phyloP scores from a whole-genome alignment of 2,113 vertebrate genomes.

The Rousettus leschenaultii region DNA sequence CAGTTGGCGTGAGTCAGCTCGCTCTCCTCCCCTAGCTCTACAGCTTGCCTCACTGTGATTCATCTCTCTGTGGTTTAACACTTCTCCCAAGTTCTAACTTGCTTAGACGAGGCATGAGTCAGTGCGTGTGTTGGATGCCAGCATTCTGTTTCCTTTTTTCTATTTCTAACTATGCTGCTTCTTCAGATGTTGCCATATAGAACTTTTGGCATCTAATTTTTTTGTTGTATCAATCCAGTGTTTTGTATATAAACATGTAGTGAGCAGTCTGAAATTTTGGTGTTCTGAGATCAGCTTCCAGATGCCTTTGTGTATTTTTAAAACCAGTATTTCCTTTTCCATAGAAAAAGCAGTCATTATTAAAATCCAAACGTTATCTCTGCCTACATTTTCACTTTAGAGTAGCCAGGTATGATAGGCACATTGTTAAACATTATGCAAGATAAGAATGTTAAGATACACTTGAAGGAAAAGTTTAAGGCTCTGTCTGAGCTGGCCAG shows the following conservation, averaged over 20 bases:
- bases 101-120: slow-evolving; percentile 54
- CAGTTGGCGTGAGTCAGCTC: not conserved
- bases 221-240: not conserved
- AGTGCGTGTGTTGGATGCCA: not conserved
- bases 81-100: slow-evolving; percentile 46
- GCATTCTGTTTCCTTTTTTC: slow-evolving; percentile 24
- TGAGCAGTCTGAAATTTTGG: not conserved
- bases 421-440: not conserved
- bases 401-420: not conserved
- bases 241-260: slow-evolving; percentile 7
- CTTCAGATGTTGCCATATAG: not conserved
- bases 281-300: slow-evolving; percentile 18
- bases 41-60: slow-evolving; percentile 43
- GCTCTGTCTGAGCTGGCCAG: not conserved
- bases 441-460: not conserved
- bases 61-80: slow-evolving; percentile 45
- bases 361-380: not conserved
- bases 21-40: not conserved
- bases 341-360: slow-evolving; percentile 34
- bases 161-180: slow-evolving; percentile 14
- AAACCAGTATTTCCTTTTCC: slow-evolving; percentile 13
- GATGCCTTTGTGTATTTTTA: slow-evolving; percentile 13
- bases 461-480: not conserved
- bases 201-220: slow-evolving; percentile 10
- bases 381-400: not conserved